These are phyloP conservation scores for Orestias chungarensis DNA, from an alignment of 2,797 vertebrate genomes.

Conservation along the genomic window DNA sequence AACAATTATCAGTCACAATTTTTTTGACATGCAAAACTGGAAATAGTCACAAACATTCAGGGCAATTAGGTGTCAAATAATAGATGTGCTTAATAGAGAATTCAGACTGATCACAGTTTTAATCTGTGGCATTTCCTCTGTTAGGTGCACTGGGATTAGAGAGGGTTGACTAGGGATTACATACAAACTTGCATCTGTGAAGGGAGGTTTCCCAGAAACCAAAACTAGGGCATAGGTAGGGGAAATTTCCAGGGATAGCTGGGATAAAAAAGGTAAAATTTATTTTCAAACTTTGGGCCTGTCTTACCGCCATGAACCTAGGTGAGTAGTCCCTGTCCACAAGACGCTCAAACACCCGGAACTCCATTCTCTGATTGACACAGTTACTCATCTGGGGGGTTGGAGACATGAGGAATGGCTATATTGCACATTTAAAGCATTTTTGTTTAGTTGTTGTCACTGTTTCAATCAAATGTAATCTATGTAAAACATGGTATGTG, in stretches of 20 bases:
- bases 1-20: slow-evolving; percentile 53
- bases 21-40: slow-evolving; percentile 64
- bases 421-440: slow-evolving; percentile 49
- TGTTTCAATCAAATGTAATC: slow-evolving; percentile 32
- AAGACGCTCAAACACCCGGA: slow-evolving; percentile 84
- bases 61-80: slow-evolving; percentile 41
- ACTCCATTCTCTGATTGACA: slow-evolving; percentile 88
- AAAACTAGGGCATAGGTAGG: slow-evolving; percentile 58
- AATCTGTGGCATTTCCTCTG: slow-evolving; percentile 44
- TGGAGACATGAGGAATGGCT: slow-evolving; percentile 73
- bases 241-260: slow-evolving; percentile 46
- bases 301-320: slow-evolving; percentile 86
- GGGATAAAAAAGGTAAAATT: slow-evolving; percentile 53
- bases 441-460: neutral
- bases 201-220: slow-evolving; percentile 41
- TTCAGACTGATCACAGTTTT: slow-evolving; percentile 48
- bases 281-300: slow-evolving; percentile 63
- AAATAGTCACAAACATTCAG: slow-evolving; percentile 46
- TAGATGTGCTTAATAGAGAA: slow-evolving; percentile 34
- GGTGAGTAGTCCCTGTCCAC: slow-evolving; percentile 82
- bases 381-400: slow-evolving; percentile 87
- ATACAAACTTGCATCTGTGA: slow-evolving; percentile 66
- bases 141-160: slow-evolving; percentile 63
- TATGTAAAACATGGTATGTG: slow-evolving; percentile 14
- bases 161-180: slow-evolving; percentile 56